Base-by-base conservation (phyloP, 2,797 vertebrate genomes). In the Diplodus sargus region DNA sequence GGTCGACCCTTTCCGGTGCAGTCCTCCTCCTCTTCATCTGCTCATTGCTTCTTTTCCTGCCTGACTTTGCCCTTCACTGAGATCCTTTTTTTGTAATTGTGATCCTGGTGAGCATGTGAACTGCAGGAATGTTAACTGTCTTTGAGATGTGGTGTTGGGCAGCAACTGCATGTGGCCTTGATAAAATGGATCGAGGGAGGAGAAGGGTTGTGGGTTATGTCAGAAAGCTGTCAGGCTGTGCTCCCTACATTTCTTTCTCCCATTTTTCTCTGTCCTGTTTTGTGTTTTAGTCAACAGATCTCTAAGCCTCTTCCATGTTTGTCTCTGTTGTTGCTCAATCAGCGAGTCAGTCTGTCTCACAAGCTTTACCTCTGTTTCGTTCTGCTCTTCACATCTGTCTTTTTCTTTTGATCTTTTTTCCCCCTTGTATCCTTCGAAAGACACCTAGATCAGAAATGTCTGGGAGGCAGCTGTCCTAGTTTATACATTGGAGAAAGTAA, bases 1-100 rank as follows among this genome's bases (percentile, higher is more conserved):
- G 84, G 76, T 90, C 75, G 56, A 70, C 73, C 71, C 63, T 85
- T 87, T 91, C 87, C 76, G 60, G 84, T 66, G 52, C 52, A 8
- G 73, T 85, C 63, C 76, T 78, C 74, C 64, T 60, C 67, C 68
- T 85, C 68, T 62, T 83, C 52, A 47, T 65, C 57, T 66, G 25
- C 64, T 76, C 74, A 42, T 71, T 66, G 73, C 65, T 43, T 47
- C 66, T 70, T 83, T 39, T 83, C 28, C 69, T 75, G 84, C 14
- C 74, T 6, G 34, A 34, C 53, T 70, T 47, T 64, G 34, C 34
- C 28, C 56, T 71, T 74, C 11, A 1, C 63, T n/a, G 51, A 80
- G 61, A 61, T 86, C 60, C 76, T 17, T 58, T 74, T 69, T 68
- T 76, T 85, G 49, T 54, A 66, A 62, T 63, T 17, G 69, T 60